These are phyloP conservation scores for Hapalemur alaotrensis DNA, from an alignment of 2,797 vertebrate genomes.

Conservation along the genomic window DNA sequence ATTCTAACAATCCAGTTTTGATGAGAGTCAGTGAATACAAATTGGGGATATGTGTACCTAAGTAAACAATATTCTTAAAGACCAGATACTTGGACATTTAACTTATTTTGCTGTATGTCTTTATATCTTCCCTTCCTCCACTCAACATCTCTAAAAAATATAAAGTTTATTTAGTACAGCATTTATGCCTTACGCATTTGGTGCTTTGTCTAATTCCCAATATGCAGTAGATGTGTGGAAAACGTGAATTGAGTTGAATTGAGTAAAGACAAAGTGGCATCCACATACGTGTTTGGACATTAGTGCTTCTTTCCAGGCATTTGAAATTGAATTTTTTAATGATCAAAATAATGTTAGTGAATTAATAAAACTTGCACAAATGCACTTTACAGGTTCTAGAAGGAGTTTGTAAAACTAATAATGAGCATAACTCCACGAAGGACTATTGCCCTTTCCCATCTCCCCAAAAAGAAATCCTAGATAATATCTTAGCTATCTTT, in stretches of 20 bases:
- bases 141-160: not conserved
- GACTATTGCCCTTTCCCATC: not conserved
- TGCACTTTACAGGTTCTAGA: not conserved
- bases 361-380: not conserved
- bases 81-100: not conserved
- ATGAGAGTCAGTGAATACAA: not conserved
- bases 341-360: not conserved
- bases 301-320: not conserved
- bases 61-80: not conserved
- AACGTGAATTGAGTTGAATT: not conserved
- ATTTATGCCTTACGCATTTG: not conserved
- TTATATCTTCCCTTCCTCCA: not conserved
- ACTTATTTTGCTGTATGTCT: not conserved
- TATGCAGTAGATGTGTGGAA: not conserved
- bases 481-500: not conserved
- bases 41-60: not conserved
- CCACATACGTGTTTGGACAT: not conserved
- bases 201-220: not conserved
- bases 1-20: not conserved
- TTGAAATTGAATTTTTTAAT: not conserved
- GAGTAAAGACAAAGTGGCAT: not conserved
- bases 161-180: not conserved
- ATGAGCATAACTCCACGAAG: not conserved
- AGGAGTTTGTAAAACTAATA: not conserved
- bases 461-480: not conserved